phyloP scores from a whole-genome alignment of 2,888 invertebrate species.

The Trichopria drosophilae region DNA sequence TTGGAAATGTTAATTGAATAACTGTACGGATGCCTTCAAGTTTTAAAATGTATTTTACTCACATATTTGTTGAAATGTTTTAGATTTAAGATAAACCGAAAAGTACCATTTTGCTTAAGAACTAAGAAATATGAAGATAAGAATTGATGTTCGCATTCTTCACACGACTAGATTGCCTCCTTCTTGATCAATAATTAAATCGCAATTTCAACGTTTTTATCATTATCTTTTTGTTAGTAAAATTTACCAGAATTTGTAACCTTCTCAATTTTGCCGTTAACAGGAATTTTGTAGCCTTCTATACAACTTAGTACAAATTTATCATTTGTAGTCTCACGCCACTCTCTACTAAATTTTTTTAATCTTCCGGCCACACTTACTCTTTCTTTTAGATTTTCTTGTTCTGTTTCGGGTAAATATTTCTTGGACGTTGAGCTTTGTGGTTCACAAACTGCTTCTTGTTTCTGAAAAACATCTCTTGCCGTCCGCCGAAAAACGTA shows the following conservation, averaged over 20 bases:
- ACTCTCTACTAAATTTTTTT: slow-evolving; percentile 3
- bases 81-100: slow-evolving; percentile 28
- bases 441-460: slow-evolving; percentile 3
- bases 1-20: slow-evolving; percentile 13
- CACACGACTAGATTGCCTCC: slow-evolving; percentile 2
- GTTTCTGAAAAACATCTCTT: slow-evolving; percentile 4
- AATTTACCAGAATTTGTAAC: too few species aligned
- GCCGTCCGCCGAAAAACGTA: not conserved
- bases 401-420: not conserved
- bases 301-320: slow-evolving; percentile 19
- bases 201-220: too few species aligned
- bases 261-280: too few species aligned
- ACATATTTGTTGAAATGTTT: slow-evolving; percentile 27
- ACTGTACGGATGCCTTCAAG: slow-evolving; percentile 28
- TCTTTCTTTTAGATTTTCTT: slow-evolving; percentile 6
- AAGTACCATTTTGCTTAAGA: slow-evolving; percentile 1
- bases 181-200: too few species aligned
- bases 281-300: slow-evolving; percentile 12
- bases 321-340: slow-evolving; percentile 16
- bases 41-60: slow-evolving; percentile 26
- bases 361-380: slow-evolving; percentile 6
- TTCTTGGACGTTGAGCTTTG: not conserved
- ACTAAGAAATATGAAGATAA: slow-evolving; percentile 5
- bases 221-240: too few species aligned
- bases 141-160: slow-evolving; percentile 4